Conservation (phyloP, 2,888 invertebrate species). For the Drosophila meridionalis region DNA sequence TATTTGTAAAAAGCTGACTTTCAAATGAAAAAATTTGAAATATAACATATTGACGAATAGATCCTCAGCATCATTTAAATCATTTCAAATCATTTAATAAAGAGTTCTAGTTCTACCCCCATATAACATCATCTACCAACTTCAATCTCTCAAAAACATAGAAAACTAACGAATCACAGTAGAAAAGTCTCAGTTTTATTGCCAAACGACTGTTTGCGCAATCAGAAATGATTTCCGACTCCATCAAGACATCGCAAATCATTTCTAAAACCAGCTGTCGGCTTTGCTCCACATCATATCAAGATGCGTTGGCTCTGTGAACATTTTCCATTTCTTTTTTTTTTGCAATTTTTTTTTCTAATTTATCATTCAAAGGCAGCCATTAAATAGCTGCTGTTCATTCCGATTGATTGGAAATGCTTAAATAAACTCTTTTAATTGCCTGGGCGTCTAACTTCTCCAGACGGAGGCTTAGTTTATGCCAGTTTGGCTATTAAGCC, state of each 20-base stretch:
- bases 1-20: too few species aligned
- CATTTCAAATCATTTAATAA: too few species aligned
- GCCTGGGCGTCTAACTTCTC: constrained; percentile 22
- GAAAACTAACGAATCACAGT: neutral
- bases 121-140: neutral
- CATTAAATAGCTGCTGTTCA: constrained; percentile 19
- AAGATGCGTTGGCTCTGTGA: neutral
- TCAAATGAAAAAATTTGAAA: too few species aligned
- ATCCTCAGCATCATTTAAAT: too few species aligned
- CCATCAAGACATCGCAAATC: neutral
- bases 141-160: neutral
- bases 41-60: too few species aligned
- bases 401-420: constrained; percentile 34
- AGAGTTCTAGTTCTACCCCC: too few species aligned
- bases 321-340: constrained; percentile 10
- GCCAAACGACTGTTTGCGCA: too few species aligned
- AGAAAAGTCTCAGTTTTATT: neutral
- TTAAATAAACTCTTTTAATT: constrained; percentile 43
- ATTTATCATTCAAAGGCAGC: constrained; percentile 11
- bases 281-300: neutral
- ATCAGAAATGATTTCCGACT: neutral
- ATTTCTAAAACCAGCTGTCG: neutral
- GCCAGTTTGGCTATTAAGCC: constrained; percentile 30
- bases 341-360: neutral
- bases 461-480: constrained; percentile 10